Percentiles rank a stretch among this genome's conserved stretches.
These are phyloP conservation scores for Cepphus grylle DNA, from an alignment of 2,113 vertebrate genomes.

Conservation along the genomic window DNA sequence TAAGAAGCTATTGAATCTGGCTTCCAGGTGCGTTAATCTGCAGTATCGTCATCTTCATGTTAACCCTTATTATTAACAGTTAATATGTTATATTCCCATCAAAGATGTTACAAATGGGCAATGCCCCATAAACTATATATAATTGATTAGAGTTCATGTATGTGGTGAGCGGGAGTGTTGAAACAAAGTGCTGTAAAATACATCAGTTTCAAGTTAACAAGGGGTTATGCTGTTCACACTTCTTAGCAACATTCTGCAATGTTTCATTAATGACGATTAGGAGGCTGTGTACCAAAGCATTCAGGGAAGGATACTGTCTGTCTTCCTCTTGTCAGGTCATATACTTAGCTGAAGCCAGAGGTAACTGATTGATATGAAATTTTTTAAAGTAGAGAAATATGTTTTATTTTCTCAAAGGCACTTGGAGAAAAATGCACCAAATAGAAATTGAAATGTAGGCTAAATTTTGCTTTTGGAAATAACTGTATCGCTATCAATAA, in stretches of 20 bases:
- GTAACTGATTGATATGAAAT: neutral
- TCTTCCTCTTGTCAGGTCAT: neutral
- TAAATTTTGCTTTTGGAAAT: neutral
- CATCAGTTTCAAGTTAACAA: neutral
- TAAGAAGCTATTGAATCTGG: neutral
- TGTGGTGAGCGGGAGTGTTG: neutral
- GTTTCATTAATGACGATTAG: neutral
- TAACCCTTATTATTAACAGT: neutral
- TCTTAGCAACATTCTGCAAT: neutral
- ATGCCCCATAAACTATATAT: neutral
- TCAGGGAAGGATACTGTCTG: neutral
- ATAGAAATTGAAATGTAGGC: neutral
- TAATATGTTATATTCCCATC: neutral
- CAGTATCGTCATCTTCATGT: neutral
- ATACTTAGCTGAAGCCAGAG: neutral
- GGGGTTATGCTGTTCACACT: neutral
- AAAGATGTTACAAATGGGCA: neutral
- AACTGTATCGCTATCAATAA: neutral
- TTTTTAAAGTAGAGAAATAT: neutral
- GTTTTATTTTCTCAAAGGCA: neutral
- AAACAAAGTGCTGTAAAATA: neutral
- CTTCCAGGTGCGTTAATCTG: neutral
- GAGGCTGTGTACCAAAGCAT: neutral
- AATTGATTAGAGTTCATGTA: neutral
- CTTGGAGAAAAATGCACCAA: neutral